Evolutionary conservation across 2,797 vertebrate species (phyloP), one percentile per base, ranked within the genome.

Genomic region (Masticophis lateralis): DNA sequence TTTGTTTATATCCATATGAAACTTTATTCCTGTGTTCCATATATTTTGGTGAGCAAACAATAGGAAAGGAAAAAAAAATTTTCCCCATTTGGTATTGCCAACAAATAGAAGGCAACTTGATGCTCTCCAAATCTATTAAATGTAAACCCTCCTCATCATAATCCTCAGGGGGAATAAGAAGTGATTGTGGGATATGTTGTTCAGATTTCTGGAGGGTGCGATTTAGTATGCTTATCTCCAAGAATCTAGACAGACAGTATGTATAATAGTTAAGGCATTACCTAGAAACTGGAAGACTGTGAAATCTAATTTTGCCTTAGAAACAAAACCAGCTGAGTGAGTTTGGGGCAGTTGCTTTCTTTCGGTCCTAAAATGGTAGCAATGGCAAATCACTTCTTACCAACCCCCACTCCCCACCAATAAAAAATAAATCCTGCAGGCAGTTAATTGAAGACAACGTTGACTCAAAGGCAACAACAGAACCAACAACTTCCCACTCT

Each of bases 31-130:
- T 56, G 16, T 20, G 96, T 96, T 94, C 1, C 51, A 89, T 59
- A 93, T 66, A 93, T 93, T 22, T 89, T 92, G 59, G 91, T 74
- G 90, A 94, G 94, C 90, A 94, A 96, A 96, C 28, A 95, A 88
- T 51, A 86, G 0, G 10, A 90, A 83, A 74, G 94, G n/a, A n/a
- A n/a, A n/a, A n/a, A n/a, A n/a, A n/a, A n/a, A n/a, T n/a, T n/a
- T n/a, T n/a, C 10, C 18, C 37, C 20, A 83, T 47, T 25, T 47
- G 9, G 47, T 47, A 47, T 83, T 83, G 43, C 74, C 20, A 83
- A 47, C 4, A 25, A 83, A 83, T 83, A 47, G 74, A 83, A 47
- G 20, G 37, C 37, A 83, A 83, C 74, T 12, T 83, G 20, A 47
- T 83, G 20, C 11, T 37, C 1, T 83, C 22, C 74, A 47, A 83